Conservation (phyloP, 2,113 vertebrate genomes). For the Phodopus roborovskii region DNA sequence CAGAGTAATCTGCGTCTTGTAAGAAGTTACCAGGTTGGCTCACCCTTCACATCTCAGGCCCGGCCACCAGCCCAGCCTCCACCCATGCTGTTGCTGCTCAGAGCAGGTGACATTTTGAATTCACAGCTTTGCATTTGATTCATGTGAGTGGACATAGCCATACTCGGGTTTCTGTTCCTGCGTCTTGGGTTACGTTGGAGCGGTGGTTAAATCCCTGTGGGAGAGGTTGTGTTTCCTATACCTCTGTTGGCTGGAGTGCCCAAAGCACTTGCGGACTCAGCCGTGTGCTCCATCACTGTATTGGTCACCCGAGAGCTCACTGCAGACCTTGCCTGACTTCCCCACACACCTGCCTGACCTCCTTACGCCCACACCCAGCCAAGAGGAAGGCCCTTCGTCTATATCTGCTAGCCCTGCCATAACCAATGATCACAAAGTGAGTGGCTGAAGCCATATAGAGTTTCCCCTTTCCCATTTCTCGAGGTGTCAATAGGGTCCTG, state of each 20-base stretch:
- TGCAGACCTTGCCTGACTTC: neutral
- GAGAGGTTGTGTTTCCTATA: neutral
- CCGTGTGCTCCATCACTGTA: neutral
- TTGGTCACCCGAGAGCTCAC: neutral
- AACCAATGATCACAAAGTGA: neutral
- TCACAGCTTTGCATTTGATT: neutral
- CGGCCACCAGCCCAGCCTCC: neutral
- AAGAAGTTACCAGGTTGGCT: conserved; percentile 66
- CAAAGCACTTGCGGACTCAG: neutral
- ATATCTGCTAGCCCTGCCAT: neutral
- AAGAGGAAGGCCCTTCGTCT: neutral
- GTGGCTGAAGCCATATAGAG: neutral
- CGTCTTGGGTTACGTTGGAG: neutral
- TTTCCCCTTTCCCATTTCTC: no score
- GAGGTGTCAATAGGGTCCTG: neutral
- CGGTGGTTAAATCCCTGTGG: neutral
- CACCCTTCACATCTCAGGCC: neutral
- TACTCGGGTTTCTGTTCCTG: neutral
- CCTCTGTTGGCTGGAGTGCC: no score
- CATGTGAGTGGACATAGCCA: neutral
- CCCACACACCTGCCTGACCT: neutral
- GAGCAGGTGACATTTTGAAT: neutral
- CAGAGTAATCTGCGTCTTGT: conserved; percentile 74
- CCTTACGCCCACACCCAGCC: neutral
- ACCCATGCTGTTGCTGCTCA: neutral